Evolutionary conservation across 2,797 vertebrate species (phyloP).

Genomic region (Schizothorax lantsangensis): DNA sequence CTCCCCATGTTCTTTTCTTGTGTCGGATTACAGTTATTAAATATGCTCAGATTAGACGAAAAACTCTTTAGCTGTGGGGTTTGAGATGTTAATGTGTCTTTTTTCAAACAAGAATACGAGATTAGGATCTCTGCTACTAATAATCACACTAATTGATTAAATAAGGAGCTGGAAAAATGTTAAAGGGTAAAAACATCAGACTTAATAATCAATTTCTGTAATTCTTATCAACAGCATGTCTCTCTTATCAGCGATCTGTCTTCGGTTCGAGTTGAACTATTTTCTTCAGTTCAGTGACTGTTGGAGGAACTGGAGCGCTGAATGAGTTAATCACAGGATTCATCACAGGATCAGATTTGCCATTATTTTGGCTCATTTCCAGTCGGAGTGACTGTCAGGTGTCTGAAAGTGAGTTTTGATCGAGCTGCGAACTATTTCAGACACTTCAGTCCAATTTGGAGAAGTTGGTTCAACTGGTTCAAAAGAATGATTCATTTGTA

Average conservation of each 20-base stretch:
- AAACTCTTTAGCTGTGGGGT: background rate
- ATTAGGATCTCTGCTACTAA: background rate
- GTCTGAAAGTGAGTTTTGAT: too few relatives aligned
- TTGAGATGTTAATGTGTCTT: background rate
- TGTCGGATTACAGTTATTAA: slow-evolving; percentile 2
- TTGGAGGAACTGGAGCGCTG: background rate
- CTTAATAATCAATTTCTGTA: background rate
- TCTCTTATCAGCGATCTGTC: too few relatives aligned
- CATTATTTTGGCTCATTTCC: too few relatives aligned
- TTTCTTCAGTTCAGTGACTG: background rate
- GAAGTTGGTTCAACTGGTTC: background rate
- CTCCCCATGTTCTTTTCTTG: slow-evolving; percentile 6
- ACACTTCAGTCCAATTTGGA: background rate
- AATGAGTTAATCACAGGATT: background rate
- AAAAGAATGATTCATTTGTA: background rate
- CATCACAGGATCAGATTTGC: too few relatives aligned
- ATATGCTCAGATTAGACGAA: slow-evolving; percentile 2
- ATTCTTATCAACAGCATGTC: background rate
- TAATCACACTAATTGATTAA: background rate
- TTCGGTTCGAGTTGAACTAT: too few relatives aligned
- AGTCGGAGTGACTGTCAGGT: too few relatives aligned
- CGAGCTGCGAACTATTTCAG: too few relatives aligned
- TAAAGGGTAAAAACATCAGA: background rate
- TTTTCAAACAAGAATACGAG: background rate
- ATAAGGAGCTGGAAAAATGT: background rate